Conservation (phyloP, 2,113 vertebrate genomes). For the Amphiprion percula region DNA sequence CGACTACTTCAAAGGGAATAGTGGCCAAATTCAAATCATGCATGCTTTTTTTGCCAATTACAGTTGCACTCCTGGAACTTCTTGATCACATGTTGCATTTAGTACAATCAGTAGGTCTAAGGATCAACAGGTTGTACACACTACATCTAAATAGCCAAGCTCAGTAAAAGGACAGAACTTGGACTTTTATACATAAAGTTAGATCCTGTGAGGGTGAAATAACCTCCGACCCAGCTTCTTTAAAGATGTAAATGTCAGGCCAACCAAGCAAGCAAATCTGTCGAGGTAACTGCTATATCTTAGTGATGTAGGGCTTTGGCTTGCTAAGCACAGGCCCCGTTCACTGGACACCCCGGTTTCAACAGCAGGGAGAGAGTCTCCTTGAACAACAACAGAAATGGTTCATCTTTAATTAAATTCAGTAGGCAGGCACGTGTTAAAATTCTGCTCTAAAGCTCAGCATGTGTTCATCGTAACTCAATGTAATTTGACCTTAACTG, state of each 20-base stretch:
- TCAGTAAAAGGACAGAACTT: neutral
- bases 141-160: constrained; percentile 5
- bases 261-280: constrained; percentile 86
- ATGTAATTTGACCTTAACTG: constrained; percentile 48
- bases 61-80: too few species aligned
- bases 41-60: too few species aligned
- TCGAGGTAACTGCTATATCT: constrained; percentile 94
- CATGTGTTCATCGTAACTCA: constrained; percentile 28
- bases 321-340: constrained; percentile 53
- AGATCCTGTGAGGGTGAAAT: neutral
- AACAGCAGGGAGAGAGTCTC: constrained; percentile 37
- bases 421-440: constrained; percentile 70
- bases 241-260: neutral
- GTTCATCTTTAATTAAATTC: constrained; percentile 45
- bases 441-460: constrained; percentile 21
- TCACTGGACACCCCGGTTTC: constrained; percentile 16
- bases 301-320: constrained; percentile 85
- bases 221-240: neutral
- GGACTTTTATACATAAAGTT: neutral
- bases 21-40: too few species aligned
- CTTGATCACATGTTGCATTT: too few species aligned
- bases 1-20: too few species aligned
- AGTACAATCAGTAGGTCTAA: neutral
- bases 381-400: constrained; percentile 23
- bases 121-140: neutral